Evolutionary conservation across 1,140 invertebrate genomes (phyloP).

Genomic region (Araneus ventricosus): DNA sequence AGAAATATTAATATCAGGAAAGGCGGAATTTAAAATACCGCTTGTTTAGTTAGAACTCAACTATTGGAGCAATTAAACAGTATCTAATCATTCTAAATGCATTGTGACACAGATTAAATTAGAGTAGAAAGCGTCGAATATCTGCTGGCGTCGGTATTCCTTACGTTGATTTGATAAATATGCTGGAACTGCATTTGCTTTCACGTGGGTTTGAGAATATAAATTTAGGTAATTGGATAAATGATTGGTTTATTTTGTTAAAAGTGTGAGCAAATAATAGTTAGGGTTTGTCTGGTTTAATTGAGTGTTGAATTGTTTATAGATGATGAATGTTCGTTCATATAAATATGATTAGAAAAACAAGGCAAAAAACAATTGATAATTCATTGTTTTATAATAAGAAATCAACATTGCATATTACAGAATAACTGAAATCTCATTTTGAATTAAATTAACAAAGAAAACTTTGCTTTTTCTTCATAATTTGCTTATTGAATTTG

Average conservation of each 20-base stretch:
- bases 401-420: no score
- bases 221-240: slow-evolving; percentile 21
- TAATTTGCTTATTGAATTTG: no score
- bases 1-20: slow-evolving; percentile 45
- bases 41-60: not conserved
- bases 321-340: no score
- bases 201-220: not conserved
- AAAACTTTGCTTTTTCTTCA: no score
- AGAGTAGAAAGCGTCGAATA: not conserved
- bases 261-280: not conserved
- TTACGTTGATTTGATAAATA: slow-evolving; percentile 28
- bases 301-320: no score
- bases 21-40: slow-evolving; percentile 17
- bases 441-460: no score
- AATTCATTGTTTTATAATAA: no score
- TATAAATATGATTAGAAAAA: no score
- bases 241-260: not conserved
- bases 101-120: slow-evolving; percentile 38
- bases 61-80: slow-evolving; percentile 26
- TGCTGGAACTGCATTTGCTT: slow-evolving; percentile 3
- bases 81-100: slow-evolving; percentile 21
- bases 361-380: no score
- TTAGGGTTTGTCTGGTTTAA: not conserved
- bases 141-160: not conserved
- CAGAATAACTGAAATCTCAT: no score